Conservation (phyloP, 2,888 invertebrate species). For the Argyra leucocephala region DNA sequence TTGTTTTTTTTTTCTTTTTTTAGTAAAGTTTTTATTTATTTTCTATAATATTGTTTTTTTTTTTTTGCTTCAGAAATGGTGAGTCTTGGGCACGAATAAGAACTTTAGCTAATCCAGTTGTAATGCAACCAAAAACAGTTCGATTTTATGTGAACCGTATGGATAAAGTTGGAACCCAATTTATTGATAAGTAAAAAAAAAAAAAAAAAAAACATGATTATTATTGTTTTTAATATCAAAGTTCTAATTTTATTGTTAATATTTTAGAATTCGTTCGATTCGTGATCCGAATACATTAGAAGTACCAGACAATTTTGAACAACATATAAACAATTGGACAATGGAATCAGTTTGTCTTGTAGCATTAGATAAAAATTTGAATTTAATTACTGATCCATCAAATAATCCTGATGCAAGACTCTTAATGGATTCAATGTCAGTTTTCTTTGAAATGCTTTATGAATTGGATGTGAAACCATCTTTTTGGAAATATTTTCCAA, state of each 20-base stretch:
- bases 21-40: not conserved
- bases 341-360: conserved; percentile 45
- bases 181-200: conserved; percentile 22
- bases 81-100: conserved; percentile 56
- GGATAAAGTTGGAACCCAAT: conserved; percentile 42
- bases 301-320: conserved; percentile 41
- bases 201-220: too few species aligned
- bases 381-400: conserved; percentile 22
- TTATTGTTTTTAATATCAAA: too few species aligned
- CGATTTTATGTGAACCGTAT: conserved; percentile 46
- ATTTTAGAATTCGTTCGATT: conserved; percentile 32
- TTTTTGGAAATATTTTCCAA: conserved; percentile 24
- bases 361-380: conserved; percentile 34
- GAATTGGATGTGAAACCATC: conserved; percentile 26
- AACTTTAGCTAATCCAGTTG: conserved; percentile 53
- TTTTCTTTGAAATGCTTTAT: conserved; percentile 19
- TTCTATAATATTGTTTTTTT: not conserved
- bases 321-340: conserved; percentile 48
- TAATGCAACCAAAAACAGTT: conserved; percentile 51
- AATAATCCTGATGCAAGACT: conserved; percentile 15
- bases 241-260: too few species aligned
- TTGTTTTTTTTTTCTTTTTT: too few species aligned
- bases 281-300: conserved; percentile 28
- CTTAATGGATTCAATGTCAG: conserved; percentile 18
- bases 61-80: conserved; percentile 47